phyloP scores from a whole-genome alignment of 1,140 invertebrate genomes.

The Drosophila pseudoananassae region DNA sequence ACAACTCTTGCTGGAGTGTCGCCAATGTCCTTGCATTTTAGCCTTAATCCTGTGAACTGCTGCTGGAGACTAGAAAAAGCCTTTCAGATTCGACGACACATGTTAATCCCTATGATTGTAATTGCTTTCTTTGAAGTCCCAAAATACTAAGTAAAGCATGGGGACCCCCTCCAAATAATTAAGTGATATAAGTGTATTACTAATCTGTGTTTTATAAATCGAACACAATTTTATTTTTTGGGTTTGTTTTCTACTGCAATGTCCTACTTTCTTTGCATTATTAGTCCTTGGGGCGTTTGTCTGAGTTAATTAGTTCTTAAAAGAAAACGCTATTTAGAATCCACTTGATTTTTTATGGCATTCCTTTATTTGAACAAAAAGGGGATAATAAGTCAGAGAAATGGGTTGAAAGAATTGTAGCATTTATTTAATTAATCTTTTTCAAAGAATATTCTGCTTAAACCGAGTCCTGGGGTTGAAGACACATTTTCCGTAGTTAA shows the following conservation, averaged over 20 bases:
- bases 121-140: constrained; percentile 26
- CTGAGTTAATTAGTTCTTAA: constrained; percentile 54
- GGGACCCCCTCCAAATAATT: neutral
- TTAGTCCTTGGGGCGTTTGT: constrained; percentile 9
- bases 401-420: constrained; percentile 56
- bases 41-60: constrained; percentile 81
- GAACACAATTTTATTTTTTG: no score
- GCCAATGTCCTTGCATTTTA: constrained; percentile 63
- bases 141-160: neutral
- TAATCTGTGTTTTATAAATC: no score
- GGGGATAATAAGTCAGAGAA: constrained; percentile 1
- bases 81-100: constrained; percentile 70
- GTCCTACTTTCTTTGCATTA: neutral
- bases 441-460: constrained; percentile 13
- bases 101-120: constrained; percentile 64
- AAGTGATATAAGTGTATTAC: no score
- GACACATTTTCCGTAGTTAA: constrained; percentile 41
- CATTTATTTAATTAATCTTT: constrained; percentile 56
- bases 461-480: constrained; percentile 9
- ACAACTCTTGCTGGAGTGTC: constrained; percentile 28
- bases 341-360: constrained; percentile 46
- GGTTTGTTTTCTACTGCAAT: neutral
- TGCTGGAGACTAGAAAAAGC: constrained; percentile 56
- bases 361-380: constrained; percentile 65
- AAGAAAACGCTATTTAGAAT: constrained; percentile 15